Percentiles rank a stretch among this genome's conserved stretches.
Evolutionary conservation across 1,140 invertebrate genomes (phyloP).

Genomic region (silkworm (Bombyx mori)): ASM3026992v2 NC_085110.1:6024501-6025000

Average conservation of each 20-base stretch:
- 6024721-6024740: slow-evolving; percentile 5
- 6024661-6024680: slow-evolving; percentile 3
- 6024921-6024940: no score
- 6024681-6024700: slow-evolving; percentile 5
- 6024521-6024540: no score
- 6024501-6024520: no score
- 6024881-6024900: no score
- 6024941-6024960: no score
- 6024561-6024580: not conserved
- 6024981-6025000: not conserved
- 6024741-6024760: not conserved
- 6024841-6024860: no score
- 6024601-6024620: not conserved
- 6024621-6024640: slow-evolving; percentile 1
- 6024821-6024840: no score
- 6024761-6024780: slow-evolving; percentile 7
- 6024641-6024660: slow-evolving; percentile 1
- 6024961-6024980: no score
- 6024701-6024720: slow-evolving; percentile 8
- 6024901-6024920: no score
- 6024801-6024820: not conserved
- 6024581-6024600: not conserved
- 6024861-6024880: no score
- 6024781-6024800: not conserved
- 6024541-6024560: not conserved